Conservation (phyloP, 1,140 invertebrate genomes). For the Drosophila nigromelanica region DNA sequence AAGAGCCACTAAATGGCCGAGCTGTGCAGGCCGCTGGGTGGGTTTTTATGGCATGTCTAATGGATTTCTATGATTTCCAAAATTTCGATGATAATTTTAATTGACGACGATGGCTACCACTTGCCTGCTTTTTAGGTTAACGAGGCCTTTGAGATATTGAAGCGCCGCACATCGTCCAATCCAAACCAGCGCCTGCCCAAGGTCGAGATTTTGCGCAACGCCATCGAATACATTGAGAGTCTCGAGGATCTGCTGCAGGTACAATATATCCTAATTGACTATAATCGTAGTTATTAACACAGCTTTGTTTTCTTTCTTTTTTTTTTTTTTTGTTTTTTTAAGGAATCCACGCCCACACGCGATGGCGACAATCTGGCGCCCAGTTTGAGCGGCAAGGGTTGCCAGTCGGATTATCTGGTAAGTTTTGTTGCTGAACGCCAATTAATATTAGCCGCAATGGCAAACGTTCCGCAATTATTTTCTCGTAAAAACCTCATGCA, state of each 20-base stretch:
- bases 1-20: constrained; percentile 66
- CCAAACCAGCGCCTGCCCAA: constrained; percentile 98
- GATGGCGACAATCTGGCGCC: constrained; percentile 76
- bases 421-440: constrained; percentile 65
- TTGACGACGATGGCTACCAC: constrained; percentile 42
- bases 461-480: constrained; percentile 80
- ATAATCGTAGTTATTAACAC: neutral
- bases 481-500: constrained; percentile 81
- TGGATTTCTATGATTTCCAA: constrained; percentile 68
- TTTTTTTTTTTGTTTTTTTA: neutral
- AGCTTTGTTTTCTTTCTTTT: neutral
- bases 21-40: constrained; percentile 20
- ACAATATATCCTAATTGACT: constrained; percentile 20
- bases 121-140: constrained; percentile 90
- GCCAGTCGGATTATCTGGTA: constrained; percentile 83
- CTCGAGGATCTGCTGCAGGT: constrained; percentile 93
- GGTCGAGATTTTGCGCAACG: constrained; percentile 97
- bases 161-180: constrained; percentile 95
- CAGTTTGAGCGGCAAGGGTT: constrained; percentile 73
- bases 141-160: constrained; percentile 98
- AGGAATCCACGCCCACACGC: constrained; percentile 76
- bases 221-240: constrained; percentile 99
- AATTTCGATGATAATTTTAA: constrained; percentile 57
- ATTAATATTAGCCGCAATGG: constrained; percentile 64
- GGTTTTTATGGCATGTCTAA: constrained; percentile 66